Evolutionary conservation across 2,797 vertebrate genomes (phyloP).

Genomic region (Morelia viridis): DNA sequence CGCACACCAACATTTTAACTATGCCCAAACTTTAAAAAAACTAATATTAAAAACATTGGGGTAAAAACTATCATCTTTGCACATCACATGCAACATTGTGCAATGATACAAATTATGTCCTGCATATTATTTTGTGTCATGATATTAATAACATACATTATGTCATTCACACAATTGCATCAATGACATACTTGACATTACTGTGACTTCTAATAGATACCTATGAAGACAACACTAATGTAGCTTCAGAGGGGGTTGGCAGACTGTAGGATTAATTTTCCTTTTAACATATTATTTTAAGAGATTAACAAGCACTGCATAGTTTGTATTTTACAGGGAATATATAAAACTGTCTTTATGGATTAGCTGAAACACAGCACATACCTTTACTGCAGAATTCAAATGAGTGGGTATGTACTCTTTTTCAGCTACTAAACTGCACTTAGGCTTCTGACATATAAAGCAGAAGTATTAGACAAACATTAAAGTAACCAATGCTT

Average conservation of each 20-base stretch:
- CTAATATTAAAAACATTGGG: background rate
- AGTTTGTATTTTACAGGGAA: background rate
- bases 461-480: background rate
- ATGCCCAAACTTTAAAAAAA: background rate
- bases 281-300: background rate
- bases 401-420: background rate
- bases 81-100: background rate
- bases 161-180: background rate
- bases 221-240: background rate
- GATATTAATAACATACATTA: background rate
- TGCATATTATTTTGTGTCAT: background rate
- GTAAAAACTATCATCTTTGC: background rate
- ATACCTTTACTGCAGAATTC: background rate
- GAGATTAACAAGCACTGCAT: background rate
- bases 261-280: background rate
- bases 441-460: background rate
- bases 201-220: background rate
- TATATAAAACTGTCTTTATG: background rate
- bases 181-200: background rate
- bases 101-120: background rate
- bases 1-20: background rate
- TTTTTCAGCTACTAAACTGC: background rate
- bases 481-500: background rate
- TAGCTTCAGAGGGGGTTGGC: background rate
- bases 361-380: background rate